phyloP scores from a whole-genome alignment of 2,797 vertebrate species.

The Eurystomus glaucurus region DNA sequence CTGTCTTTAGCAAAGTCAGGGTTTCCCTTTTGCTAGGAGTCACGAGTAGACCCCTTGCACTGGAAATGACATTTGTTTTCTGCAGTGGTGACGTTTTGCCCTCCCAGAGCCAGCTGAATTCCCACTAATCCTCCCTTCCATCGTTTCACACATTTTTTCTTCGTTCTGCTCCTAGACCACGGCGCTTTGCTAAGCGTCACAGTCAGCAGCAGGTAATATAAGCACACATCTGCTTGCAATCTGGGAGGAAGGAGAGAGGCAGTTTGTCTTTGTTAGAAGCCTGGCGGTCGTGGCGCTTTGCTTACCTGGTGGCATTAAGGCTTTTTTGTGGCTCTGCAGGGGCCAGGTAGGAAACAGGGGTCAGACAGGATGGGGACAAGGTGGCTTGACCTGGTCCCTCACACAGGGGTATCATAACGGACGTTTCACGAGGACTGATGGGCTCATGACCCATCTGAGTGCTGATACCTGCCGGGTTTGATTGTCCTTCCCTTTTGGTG shows the following conservation, averaged over 20 bases:
- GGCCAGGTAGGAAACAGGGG: background rate
- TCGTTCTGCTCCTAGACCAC: background rate
- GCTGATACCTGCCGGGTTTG: background rate
- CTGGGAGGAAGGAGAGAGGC: conserved; percentile 56
- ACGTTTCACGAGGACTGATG: accelerated
- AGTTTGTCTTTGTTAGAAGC: conserved; percentile 57
- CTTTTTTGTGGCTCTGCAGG: background rate
- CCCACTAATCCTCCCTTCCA: conserved; percentile 46
- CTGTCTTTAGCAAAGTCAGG: background rate
- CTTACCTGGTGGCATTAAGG: conserved; percentile 22
- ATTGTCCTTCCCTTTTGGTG: background rate
- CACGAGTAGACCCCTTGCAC: background rate
- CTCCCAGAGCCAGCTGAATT: conserved; percentile 56
- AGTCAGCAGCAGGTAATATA: conserved; percentile 70
- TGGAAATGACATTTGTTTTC: conserved; percentile 23
- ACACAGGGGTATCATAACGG: accelerated
- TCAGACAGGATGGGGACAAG: background rate
- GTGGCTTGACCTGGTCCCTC: background rate
- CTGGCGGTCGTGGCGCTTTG: background rate
- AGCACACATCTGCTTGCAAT: conserved; percentile 77
- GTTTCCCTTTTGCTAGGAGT: background rate
- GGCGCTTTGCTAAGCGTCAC: background rate
- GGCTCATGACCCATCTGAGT: background rate
- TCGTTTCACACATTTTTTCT: conserved; percentile 41
- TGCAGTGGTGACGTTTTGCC: background rate